Evolutionary conservation across 37 sponge, comb jelly and placozoan species (phyloP), one percentile per base, ranked within the genome.

Genomic region (Halichondria panicea): DNA sequence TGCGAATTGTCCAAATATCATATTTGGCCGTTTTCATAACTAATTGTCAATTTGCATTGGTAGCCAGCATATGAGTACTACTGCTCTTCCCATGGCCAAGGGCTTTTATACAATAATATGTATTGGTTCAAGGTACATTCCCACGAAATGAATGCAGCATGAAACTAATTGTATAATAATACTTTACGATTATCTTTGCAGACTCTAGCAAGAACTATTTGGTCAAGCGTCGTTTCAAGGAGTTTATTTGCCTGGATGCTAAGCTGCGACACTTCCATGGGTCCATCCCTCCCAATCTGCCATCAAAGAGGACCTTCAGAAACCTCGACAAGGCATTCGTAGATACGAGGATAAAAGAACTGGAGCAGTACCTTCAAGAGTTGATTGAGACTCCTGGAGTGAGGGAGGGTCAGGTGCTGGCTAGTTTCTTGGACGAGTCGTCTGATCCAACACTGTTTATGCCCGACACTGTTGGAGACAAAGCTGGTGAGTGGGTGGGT

Each of bases 241-340:
- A 89, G 55, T 89, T 89, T 75, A 59, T 79, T 2, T 80, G 34
- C 15, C 80, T 89, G 19, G 84, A 89, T 43, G 67, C 61, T 18
- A 83, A 75, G 55, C 70, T 89, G 30, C 56, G 72, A 42, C 90
- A 89, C 43, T 89, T 89, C 60, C 40, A 41, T 30, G 77, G 55
- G 1, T 54, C 55, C 36, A 56, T 81, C 5, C 32, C 57, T 7
- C 52, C 36, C 3, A 35, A 63, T 13, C 82, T 88, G 0, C 88
- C 88, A 24, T 76, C 82, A 13, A 75, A 76, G 77, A 76, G 65
- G 30, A 42, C 88, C 18, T 60, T 88, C 32, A 38, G 82, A 1
- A 88, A 88, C 60, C 55, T 81, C 72, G 77, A 81, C 72, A 70
- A 71, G 43, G 31, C 48, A 4, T 88, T 88, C 55, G 76, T 88